Evolutionary conservation across 2,797 vertebrate genomes (phyloP), one percentile per base, ranked within the genome.

Genomic region (Distichodus sexfasciatus): DNA sequence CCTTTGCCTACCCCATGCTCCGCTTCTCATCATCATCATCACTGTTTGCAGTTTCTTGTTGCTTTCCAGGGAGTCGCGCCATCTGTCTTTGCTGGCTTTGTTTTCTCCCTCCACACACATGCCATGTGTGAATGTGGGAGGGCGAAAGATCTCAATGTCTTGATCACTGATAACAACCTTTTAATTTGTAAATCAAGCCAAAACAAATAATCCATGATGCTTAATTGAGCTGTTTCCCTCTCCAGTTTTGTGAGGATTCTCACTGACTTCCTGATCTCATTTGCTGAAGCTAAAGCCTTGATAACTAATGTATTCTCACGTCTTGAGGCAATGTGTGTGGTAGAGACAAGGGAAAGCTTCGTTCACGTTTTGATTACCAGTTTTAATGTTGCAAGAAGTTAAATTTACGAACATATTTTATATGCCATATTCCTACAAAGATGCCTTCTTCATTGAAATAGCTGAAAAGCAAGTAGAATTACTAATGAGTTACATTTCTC

Each of bases 11-110:
- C 55, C 74, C 71, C 62, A 78, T 72, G 69, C 79, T 84, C 76
- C 83, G 82, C 77, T 59, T 79, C 61, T 85, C 75, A 72, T 67
- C 58, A 70, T 81, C 67, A 59, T 85, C 75, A 72, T 67, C 58
- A 70, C 80, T 68, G 76, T 87, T 81, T 74, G 70, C 76, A 68
- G 70, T 82, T 65, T 81, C 61, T 72, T 47, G 14, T 62, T 71
- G 44, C 65, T 74, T 69, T 64, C 58, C 72, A 48, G 65, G 64
- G 31, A 74, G 60, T 76, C 43, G 51, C 51, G 17, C 46, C 36
- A 57, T 57, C 23, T 26, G 10, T 21, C 38, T 72, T 69, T 69
- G 17, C 66, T 43, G 59, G 43, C 67, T 50, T 71, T 54, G 76
- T 74, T 41, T n/a, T n/a, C n/a, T n/a, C n/a, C n/a, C n/a, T n/a